Evolutionary conservation across 2,888 invertebrate species (phyloP).

Genomic region (Patella pellucida): DNA sequence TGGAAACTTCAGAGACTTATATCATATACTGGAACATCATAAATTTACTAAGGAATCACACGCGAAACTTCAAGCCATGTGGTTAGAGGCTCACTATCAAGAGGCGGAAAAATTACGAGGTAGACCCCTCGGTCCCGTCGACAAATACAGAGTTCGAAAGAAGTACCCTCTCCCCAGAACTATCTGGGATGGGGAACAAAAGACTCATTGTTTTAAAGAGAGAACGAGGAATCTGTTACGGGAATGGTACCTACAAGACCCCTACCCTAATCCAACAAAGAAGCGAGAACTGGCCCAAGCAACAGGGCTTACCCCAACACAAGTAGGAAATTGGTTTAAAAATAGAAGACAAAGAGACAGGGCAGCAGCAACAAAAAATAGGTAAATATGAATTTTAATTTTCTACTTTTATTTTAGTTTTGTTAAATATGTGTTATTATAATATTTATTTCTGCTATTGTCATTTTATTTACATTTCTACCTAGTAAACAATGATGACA

Average conservation of each 20-base stretch:
- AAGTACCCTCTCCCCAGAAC: conserved; percentile 92
- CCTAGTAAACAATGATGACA: no score
- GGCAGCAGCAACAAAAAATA: conserved; percentile 95
- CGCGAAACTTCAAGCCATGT: conserved; percentile 89
- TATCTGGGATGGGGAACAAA: conserved; percentile 96
- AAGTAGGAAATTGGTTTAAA: conserved; percentile 95
- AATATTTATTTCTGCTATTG: no score
- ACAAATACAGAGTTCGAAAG: conserved; percentile 92
- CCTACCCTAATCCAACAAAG: conserved; percentile 95
- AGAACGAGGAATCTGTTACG: conserved; percentile 92
- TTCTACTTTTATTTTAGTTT: no score
- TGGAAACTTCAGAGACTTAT: conserved; percentile 89
- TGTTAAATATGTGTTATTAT: no score
- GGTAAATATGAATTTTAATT: conserved; percentile 75
- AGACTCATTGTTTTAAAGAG: conserved; percentile 95
- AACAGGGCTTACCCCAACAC: conserved; percentile 92
- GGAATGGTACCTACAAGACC: conserved; percentile 88
- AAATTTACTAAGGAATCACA: conserved; percentile 91
- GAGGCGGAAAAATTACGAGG: conserved; percentile 92
- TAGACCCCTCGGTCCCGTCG: conserved; percentile 91
- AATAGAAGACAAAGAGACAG: conserved; percentile 89
- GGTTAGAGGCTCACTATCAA: conserved; percentile 94
- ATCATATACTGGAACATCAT: conserved; percentile 89
- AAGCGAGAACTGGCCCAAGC: conserved; percentile 91
- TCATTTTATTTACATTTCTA: no score